Conservation (phyloP, 1,140 invertebrate species). For the Drosophila bipectinata region DNA sequence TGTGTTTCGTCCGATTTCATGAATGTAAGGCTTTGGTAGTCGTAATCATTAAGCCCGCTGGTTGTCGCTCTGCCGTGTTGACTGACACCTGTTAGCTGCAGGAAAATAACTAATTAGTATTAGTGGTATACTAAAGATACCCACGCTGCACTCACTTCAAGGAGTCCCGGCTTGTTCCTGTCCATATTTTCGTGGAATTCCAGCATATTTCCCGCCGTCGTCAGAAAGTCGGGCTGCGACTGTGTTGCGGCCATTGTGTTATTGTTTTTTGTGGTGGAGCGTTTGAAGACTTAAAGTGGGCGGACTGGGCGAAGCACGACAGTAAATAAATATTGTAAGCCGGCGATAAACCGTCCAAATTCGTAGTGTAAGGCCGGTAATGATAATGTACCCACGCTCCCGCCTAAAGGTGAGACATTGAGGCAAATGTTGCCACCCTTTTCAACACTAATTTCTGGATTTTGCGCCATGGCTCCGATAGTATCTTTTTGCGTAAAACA, state of each 20-base stretch:
- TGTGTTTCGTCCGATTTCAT: slow-evolving; percentile 87
- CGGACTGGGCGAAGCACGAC: not conserved
- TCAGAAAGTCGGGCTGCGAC: slow-evolving; percentile 57
- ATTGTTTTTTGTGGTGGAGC: not conserved
- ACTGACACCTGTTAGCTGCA: slow-evolving; percentile 75
- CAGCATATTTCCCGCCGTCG: slow-evolving; percentile 76
- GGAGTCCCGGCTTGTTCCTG: slow-evolving; percentile 65
- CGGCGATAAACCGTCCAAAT: not conserved
- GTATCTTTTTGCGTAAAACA: too few relatives aligned
- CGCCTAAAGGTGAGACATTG: slow-evolving; percentile 38
- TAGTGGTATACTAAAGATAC: not conserved
- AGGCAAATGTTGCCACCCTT: not conserved
- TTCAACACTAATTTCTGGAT: not conserved
- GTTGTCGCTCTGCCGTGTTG: slow-evolving; percentile 82
- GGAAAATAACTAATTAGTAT: not conserved
- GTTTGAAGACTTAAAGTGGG: not conserved
- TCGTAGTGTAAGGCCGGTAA: slow-evolving; percentile 42
- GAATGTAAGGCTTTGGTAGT: slow-evolving; percentile 92
- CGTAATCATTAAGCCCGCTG: slow-evolving; percentile 94
- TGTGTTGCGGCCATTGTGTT: slow-evolving; percentile 37
- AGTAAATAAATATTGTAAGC: not conserved
- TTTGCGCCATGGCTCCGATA: too few relatives aligned
- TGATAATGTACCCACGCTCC: slow-evolving; percentile 58
- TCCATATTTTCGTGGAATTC: slow-evolving; percentile 72
- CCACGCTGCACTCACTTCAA: slow-evolving; percentile 56